Evolutionary conservation across 2,888 invertebrate species (phyloP).

Genomic region (Geotrupes spiniger): DNA sequence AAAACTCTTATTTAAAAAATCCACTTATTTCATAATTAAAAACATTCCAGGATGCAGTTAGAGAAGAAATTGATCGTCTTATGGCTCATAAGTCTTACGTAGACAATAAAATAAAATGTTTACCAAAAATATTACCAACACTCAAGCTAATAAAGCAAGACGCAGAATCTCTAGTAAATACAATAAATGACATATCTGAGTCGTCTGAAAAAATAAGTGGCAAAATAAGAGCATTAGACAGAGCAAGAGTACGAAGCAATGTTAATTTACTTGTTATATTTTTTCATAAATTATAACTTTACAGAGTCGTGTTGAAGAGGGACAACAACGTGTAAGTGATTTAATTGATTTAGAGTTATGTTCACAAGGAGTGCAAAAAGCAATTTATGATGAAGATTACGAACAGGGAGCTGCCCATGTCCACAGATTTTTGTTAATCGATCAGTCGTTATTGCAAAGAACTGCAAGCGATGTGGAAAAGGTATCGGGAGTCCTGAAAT

Average conservation of each 20-base stretch:
- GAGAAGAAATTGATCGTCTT: slow-evolving; percentile 67
- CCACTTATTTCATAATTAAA: too few relatives aligned
- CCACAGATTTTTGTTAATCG: slow-evolving; percentile 90
- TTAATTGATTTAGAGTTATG: slow-evolving; percentile 92
- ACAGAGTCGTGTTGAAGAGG: slow-evolving; percentile 87
- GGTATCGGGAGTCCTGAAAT: slow-evolving; percentile 68
- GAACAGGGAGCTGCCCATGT: slow-evolving; percentile 96
- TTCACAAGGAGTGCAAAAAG: slow-evolving; percentile 94
- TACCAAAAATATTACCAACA: slow-evolving; percentile 79
- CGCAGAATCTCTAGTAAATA: slow-evolving; percentile 76
- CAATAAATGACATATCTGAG: slow-evolving; percentile 83
- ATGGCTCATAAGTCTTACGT: slow-evolving; percentile 72
- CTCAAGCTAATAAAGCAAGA: slow-evolving; percentile 75
- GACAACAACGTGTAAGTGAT: slow-evolving; percentile 92
- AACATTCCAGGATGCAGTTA: slow-evolving; percentile 61
- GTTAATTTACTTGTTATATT: too few relatives aligned
- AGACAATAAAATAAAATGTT: slow-evolving; percentile 74
- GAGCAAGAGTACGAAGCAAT: slow-evolving; percentile 88
- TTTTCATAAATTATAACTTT: slow-evolving; percentile 30
- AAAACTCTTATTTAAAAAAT: too few relatives aligned
- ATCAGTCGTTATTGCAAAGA: slow-evolving; percentile 75
- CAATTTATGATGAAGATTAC: slow-evolving; percentile 92
- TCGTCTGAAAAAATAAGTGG: slow-evolving; percentile 92
- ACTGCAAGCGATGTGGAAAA: slow-evolving; percentile 74
- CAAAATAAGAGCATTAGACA: slow-evolving; percentile 90